A percentile compares a stretch with the other conserved stretches of the same genome.
phyloP scores from a whole-genome alignment of 2,113 vertebrate genomes.

The Aleadryas rufinucha region DNA sequence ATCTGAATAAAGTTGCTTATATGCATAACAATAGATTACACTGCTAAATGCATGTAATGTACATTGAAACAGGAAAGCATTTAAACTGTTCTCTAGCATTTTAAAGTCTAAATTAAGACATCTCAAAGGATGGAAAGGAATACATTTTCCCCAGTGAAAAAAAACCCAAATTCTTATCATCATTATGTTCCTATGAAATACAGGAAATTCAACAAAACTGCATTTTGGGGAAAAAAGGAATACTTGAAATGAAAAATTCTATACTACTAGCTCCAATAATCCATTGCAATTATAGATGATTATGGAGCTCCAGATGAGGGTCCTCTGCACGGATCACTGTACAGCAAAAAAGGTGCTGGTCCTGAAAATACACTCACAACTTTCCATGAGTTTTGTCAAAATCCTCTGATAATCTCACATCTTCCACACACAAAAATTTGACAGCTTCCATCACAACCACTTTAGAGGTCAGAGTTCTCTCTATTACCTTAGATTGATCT shows the following conservation, averaged over 20 bases:
- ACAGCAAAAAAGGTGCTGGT: not conserved
- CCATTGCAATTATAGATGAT: not conserved
- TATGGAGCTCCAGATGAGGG: not conserved
- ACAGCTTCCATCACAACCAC: not conserved
- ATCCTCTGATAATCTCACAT: not conserved
- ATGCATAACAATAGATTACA: not conserved
- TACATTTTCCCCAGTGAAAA: not conserved
- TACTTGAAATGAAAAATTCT: not conserved
- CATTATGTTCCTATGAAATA: not conserved
- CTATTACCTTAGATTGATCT: not conserved
- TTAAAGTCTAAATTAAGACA: not conserved
- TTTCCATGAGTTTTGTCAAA: not conserved
- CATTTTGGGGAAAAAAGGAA: not conserved
- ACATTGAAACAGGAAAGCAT: not conserved
- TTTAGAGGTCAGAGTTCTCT: not conserved
- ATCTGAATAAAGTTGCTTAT: not conserved
- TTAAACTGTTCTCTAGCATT: not conserved
- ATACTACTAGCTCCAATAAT: not conserved
- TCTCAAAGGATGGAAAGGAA: not conserved
- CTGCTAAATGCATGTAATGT: not conserved
- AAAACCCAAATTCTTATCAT: rapidly evolving
- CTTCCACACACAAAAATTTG: not conserved
- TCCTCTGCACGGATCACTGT: not conserved
- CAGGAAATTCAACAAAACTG: not conserved
- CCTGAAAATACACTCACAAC: not conserved